Evolutionary conservation across 2,888 invertebrate genomes (phyloP).

Genomic region (Ellobium chinense): DNA sequence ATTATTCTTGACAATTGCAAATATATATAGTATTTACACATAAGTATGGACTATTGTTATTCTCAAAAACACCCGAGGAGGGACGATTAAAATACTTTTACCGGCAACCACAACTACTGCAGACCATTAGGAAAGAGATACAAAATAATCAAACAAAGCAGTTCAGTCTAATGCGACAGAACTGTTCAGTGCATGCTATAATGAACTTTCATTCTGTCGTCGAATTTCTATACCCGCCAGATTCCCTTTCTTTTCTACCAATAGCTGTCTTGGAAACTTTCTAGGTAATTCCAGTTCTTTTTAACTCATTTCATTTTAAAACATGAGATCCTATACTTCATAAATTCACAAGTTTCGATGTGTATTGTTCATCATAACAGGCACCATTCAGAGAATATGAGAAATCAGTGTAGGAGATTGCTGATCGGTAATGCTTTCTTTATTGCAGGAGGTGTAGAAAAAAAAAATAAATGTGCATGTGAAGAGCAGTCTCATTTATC

Average conservation of each 20-base stretch:
- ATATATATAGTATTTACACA: constrained; percentile 33
- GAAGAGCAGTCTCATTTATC: constrained; percentile 6
- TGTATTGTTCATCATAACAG: constrained; percentile 4
- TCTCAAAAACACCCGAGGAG: not conserved
- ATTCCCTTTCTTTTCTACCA: too few relatives aligned
- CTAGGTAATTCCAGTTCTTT: too few relatives aligned
- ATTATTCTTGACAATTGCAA: constrained; percentile 29
- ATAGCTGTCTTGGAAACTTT: too few relatives aligned
- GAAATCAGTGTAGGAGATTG: constrained; percentile 14
- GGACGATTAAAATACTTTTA: not conserved
- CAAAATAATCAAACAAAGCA: not conserved
- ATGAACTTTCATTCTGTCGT: not conserved
- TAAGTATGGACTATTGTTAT: constrained; percentile 18
- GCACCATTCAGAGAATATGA: not conserved
- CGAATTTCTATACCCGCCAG: too few relatives aligned
- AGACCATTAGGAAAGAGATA: constrained; percentile 6
- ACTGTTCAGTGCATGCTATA: not conserved
- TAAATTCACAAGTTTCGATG: too few relatives aligned
- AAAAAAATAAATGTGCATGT: constrained; percentile 3
- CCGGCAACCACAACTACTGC: not conserved
- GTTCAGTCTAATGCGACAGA: not conserved
- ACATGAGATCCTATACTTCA: too few relatives aligned
- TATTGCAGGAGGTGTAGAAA: constrained; percentile 35
- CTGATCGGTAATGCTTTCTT: constrained; percentile 31
- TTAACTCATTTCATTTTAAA: too few relatives aligned